Base-by-base conservation (phyloP, 2,113 vertebrate genomes). In the Collichthys lucidus region DNA sequence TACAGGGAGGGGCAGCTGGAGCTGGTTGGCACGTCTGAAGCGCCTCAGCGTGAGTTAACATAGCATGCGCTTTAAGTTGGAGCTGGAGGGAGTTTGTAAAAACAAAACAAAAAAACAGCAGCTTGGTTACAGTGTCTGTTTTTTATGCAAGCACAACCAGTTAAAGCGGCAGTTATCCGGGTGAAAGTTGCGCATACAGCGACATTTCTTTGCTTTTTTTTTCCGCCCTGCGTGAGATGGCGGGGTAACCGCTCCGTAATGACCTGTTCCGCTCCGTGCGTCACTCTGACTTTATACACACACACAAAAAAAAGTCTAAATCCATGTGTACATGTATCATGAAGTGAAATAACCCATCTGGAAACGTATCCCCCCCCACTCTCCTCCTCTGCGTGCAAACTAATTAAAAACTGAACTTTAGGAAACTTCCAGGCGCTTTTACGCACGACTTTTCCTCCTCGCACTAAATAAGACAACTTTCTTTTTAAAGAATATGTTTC, bases 1-100 rank as follows among this genome's bases (percentile, higher is more conserved):
- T 40, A 40, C 62, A 79, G 80, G 77, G 84, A 84, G 80, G 74
- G 77, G 84, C 87, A 52, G 77, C 55, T n/a, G n/a, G n/a, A n/a
- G n/a, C n/a, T 19, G 63, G 63, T 79, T 19, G 63, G 63, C 85
- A 74, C 35, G 85, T 55, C 22, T 5, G 10, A 11, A 24, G 4
- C 19, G 8, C 10, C 12, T 12, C 44, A 12, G 24, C 17, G 29
- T 47, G 1, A 59, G 66, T 10, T 17, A 56, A 22, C 26, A 2
- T 11, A 16, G 4, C 14, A 24, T 2, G 42, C 4, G 47, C 31
- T 11, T 67, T 29, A 3, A 20, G 19, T 19, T 40, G 26, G 26
- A 26, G 8, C 47, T n/a, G 4, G n/a, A 3, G 22, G 17, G 3
- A 35, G 2, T 35, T 0, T 16, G 5, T 6, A 26, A 26, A 26